Percentiles rank a stretch among this genome's conserved stretches.
phyloP scores from a whole-genome alignment of 2,888 invertebrate species.

The Megamerina dolium region DNA sequence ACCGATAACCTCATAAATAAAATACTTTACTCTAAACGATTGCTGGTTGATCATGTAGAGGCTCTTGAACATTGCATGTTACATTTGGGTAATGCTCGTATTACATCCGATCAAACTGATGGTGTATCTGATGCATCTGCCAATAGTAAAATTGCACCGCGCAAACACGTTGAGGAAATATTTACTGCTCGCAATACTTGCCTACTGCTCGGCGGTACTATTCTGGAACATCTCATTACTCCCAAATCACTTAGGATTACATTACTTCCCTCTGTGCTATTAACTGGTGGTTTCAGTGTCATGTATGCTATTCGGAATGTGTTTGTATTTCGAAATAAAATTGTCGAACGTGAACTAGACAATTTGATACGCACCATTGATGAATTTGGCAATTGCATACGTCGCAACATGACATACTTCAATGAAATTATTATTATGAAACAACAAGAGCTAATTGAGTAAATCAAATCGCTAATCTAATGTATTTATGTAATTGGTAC shows the following conservation, averaged over 20 bases:
- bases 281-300: constrained; percentile 37
- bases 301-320: constrained; percentile 38
- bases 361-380: constrained; percentile 41
- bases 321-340: constrained; percentile 41
- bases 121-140: not conserved
- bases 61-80: constrained; percentile 41
- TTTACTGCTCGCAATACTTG: constrained; percentile 38
- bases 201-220: constrained; percentile 33
- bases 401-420: constrained; percentile 46
- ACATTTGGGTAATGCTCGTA: constrained; percentile 14
- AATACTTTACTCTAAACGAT: constrained; percentile 43
- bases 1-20: constrained; percentile 33
- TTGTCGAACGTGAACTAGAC: constrained; percentile 39
- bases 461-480: too few relatives aligned
- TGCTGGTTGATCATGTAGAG: constrained; percentile 47
- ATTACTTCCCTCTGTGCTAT: constrained; percentile 34
- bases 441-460: constrained; percentile 43
- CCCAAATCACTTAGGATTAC: constrained; percentile 34
- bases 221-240: constrained; percentile 38
- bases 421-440: constrained; percentile 46
- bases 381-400: constrained; percentile 45
- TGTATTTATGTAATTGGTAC: too few relatives aligned
- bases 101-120: not conserved
- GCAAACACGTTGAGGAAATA: constrained; percentile 17
- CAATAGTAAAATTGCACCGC: not conserved